These are phyloP conservation scores for Archips crataeganus DNA, from an alignment of 2,888 invertebrate genomes.

Conservation along the genomic window DNA sequence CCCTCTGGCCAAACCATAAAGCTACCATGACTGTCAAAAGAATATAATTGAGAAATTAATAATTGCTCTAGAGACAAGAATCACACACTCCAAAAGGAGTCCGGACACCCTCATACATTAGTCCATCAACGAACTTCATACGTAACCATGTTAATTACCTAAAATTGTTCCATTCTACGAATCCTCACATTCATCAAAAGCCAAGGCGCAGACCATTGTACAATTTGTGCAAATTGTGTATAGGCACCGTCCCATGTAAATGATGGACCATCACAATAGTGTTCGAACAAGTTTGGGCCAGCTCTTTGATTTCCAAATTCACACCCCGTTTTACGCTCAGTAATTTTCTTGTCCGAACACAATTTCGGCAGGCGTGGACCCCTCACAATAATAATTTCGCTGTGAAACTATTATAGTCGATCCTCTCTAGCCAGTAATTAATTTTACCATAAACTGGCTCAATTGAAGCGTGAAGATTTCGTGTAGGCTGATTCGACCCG, in stretches of 20 bases:
- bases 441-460: constrained; percentile 83
- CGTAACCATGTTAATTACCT: constrained; percentile 38
- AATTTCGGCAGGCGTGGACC: constrained; percentile 74
- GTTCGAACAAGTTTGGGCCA: constrained; percentile 70
- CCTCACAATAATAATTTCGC: constrained; percentile 83
- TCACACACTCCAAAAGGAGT: neutral
- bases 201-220: constrained; percentile 62
- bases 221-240: constrained; percentile 67
- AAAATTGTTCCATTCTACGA: constrained; percentile 42
- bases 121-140: constrained; percentile 25
- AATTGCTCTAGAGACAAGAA: no score
- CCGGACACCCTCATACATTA: constrained; percentile 6
- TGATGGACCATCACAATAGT: constrained; percentile 78
- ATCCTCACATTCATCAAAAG: constrained; percentile 58
- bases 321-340: constrained; percentile 85
- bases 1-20: no score
- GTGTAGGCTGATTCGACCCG: constrained; percentile 72
- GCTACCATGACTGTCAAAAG: no score
- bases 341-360: constrained; percentile 86
- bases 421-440: constrained; percentile 84
- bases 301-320: constrained; percentile 84
- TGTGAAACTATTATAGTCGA: constrained; percentile 84
- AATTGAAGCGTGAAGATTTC: constrained; percentile 84
- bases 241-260: constrained; percentile 80
- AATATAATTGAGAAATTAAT: no score